phyloP scores from a whole-genome alignment of 2,888 invertebrate genomes.

The Nymphalis polychloros region DNA sequence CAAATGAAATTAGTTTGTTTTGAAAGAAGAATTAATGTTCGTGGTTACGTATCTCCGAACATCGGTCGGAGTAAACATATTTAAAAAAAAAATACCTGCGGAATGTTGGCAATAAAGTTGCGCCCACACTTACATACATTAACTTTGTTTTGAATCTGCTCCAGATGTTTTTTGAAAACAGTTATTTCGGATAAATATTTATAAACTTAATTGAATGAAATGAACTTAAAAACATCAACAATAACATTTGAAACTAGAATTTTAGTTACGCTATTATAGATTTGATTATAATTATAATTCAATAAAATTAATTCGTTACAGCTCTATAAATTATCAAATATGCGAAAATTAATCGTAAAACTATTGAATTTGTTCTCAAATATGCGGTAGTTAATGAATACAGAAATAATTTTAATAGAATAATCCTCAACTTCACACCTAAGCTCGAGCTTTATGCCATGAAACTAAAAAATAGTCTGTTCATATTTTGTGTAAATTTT shows the following conservation, averaged over 20 bases:
- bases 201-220: constrained; percentile 8
- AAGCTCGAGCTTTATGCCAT: neutral
- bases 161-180: constrained; percentile 48
- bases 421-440: constrained; percentile 1
- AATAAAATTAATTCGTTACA: constrained; percentile 14
- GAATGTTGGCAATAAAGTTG: constrained; percentile 49
- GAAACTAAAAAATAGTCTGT: constrained; percentile 1
- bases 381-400: constrained; percentile 10
- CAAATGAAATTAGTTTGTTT: neutral
- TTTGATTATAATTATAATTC: neutral
- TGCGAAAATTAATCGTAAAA: constrained; percentile 12
- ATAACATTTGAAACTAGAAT: constrained; percentile 4
- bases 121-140: constrained; percentile 54
- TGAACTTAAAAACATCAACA: neutral
- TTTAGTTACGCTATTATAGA: neutral
- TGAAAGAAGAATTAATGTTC: neutral
- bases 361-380: constrained; percentile 15
- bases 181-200: constrained; percentile 41
- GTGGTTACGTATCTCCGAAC: no score
- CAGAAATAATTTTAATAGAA: constrained; percentile 3
- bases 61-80: constrained; percentile 20
- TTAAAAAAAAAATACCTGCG: constrained; percentile 35
- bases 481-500: no score
- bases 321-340: constrained; percentile 2
- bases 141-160: constrained; percentile 57